These are phyloP conservation scores for Marisa cornuarietis DNA, from an alignment of 1,140 invertebrate species.

Conservation along the genomic window DNA sequence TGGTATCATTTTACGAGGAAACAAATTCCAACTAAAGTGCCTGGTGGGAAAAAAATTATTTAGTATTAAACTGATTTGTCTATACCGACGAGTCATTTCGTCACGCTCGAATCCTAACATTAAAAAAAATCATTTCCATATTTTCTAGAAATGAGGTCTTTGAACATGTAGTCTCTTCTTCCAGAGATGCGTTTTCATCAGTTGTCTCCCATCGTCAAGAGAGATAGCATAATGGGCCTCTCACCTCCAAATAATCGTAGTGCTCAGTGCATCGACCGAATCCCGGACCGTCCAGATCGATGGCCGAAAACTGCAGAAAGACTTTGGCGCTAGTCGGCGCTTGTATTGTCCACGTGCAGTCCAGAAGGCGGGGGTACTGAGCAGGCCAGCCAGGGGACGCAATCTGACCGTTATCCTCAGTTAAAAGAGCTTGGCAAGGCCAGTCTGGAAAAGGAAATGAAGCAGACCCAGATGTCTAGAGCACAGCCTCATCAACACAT, in stretches of 20 bases:
- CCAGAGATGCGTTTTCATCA: neutral
- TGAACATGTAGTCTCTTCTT: neutral
- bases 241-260: constrained; percentile 19
- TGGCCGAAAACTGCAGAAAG: constrained; percentile 36
- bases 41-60: too few species aligned
- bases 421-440: constrained; percentile 43
- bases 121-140: neutral
- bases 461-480: too few species aligned
- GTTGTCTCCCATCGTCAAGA: constrained; percentile 8
- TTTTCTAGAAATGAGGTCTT: neutral
- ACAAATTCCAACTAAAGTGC: too few species aligned
- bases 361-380: constrained; percentile 35
- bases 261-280: constrained; percentile 32
- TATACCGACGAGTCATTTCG: too few species aligned
- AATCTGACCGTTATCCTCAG: constrained; percentile 42
- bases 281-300: constrained; percentile 37
- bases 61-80: too few species aligned
- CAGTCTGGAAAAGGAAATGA: constrained; percentile 38
- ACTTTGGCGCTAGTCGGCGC: constrained; percentile 31
- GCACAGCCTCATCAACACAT: neutral
- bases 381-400: constrained; percentile 50
- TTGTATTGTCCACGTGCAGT: constrained; percentile 45
- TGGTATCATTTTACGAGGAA: too few species aligned
- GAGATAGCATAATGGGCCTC: constrained; percentile 12
- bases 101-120: neutral